Percentiles rank a stretch among this genome's conserved stretches.
phyloP scores from a whole-genome alignment of 53 echinoderm and acorn worm genomes.

The Antedon mediterranea region DNA sequence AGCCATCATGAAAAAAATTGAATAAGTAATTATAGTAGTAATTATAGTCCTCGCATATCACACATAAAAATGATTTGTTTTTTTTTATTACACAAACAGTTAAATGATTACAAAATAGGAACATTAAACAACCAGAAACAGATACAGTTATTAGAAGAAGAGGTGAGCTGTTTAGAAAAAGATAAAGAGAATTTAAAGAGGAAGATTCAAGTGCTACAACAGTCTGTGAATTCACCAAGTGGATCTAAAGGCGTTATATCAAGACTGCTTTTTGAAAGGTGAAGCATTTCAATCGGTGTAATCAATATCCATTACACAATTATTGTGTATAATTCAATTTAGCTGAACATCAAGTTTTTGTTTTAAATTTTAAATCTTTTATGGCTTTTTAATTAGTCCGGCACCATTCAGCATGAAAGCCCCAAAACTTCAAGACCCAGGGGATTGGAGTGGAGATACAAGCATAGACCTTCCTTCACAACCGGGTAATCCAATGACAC shows the following conservation, averaged over 20 bases:
- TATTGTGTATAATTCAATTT: too few relatives aligned
- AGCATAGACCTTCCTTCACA: conserved; percentile 20
- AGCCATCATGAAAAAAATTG: too few relatives aligned
- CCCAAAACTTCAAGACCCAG: conserved; percentile 37
- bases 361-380: too few relatives aligned
- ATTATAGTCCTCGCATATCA: too few relatives aligned
- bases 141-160: conserved; percentile 37
- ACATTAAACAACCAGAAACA: conserved; percentile 16
- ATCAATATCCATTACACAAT: too few relatives aligned
- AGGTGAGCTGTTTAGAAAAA: conserved; percentile 34
- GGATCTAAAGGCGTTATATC: conserved; percentile 34
- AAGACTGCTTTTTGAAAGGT: conserved; percentile 45
- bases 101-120: conserved; percentile 24
- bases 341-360: too few relatives aligned
- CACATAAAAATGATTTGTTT: too few relatives aligned
- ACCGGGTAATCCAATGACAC: conserved; percentile 59
- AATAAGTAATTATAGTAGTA: too few relatives aligned
- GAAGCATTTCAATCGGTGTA: background rate
- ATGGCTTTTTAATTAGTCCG: conserved; percentile 1
- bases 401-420: conserved; percentile 26
- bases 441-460: conserved; percentile 11
- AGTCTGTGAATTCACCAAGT: conserved; percentile 26
- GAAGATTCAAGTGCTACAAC: conserved; percentile 33
- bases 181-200: conserved; percentile 41
- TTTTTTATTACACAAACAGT: too few relatives aligned